Base-by-base conservation (phyloP, 2,113 vertebrate species). In the Nestor notabilis region DNA sequence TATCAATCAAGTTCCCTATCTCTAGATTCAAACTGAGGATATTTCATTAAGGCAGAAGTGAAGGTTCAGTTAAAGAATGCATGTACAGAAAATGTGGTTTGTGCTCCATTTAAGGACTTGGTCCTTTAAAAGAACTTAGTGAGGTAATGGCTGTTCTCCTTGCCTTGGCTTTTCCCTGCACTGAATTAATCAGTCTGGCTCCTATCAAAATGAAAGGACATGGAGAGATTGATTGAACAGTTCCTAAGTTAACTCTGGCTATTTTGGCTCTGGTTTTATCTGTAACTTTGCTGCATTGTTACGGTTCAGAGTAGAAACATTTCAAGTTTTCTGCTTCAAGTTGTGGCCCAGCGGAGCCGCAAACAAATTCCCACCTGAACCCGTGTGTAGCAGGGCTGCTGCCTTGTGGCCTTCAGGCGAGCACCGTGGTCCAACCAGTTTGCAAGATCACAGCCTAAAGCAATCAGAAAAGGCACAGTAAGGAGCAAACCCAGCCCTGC, bases 301-400 rank as follows among this genome's bases (percentile, higher is more conserved):
- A 53, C 0, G 3, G 70, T 89, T 93, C 69, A 72, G 93, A 92
- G 83, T 83, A 91, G 83, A 95, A 96, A 79, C 17, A 76, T 92
- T 72, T 17, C 72, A 56, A 2, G 24, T 65, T 46, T 83, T 72
- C 53, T 87, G 66, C 53, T 93, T 71, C 58, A 58, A 79, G 63
- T 7, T 50, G 61, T 72, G 87, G 52, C 58, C 85, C 55, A 28
- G 7, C 16, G 47, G 35, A 0, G 0, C 27, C 9, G 1, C 44
- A 41, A 46, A 52, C 19, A 39, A 31, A 65, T 69, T 44, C 72
- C 43, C 33, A 21, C 58, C 63, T 29, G 58, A 77, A 17, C 17
- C 46, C 0, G 0, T 2, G 17, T 0, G 2, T 29, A 37, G 60
- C 0, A 0, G 79, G 44, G 47, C 64, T 6, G 7, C 78, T 76